These are phyloP conservation scores for Forbesichthys papilliferus DNA, from an alignment of 2,113 vertebrate genomes.

Conservation along the genomic window DNA sequence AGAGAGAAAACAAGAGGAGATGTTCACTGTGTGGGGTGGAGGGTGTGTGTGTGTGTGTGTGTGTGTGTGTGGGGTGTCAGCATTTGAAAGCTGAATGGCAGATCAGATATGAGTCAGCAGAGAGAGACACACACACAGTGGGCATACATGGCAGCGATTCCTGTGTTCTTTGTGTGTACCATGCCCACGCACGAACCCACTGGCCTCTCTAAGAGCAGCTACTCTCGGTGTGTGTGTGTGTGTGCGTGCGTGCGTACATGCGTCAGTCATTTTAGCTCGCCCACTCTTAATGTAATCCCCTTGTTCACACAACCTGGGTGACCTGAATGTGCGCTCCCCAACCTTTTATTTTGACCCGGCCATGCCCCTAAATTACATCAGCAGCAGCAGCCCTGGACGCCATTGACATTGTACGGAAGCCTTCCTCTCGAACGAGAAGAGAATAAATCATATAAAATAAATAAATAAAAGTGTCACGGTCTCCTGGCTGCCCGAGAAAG, in stretches of 20 bases:
- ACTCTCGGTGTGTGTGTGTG: conserved; percentile 10
- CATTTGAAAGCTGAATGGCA: conserved; percentile 72
- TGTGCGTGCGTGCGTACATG: neutral
- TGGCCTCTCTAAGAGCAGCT: conserved; percentile 54
- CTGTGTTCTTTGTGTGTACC: conserved; percentile 61
- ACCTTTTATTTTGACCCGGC: too few species aligned
- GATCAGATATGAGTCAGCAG: conserved; percentile 74
- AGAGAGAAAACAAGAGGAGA: conserved; percentile 27
- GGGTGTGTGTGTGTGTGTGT: too few species aligned
- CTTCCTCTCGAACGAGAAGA: too few species aligned
- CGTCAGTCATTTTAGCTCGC: conserved; percentile 41
- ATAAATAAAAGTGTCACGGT: too few species aligned
- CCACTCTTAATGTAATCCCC: conserved; percentile 43
- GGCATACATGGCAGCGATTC: conserved; percentile 66
- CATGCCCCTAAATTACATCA: too few species aligned
- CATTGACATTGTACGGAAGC: too few species aligned
- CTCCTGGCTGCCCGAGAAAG: too few species aligned
- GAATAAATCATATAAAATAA: too few species aligned
- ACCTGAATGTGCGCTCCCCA: too few species aligned
- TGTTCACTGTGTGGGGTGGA: conserved; percentile 7
- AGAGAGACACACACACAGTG: conserved; percentile 49
- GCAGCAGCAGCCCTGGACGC: too few species aligned
- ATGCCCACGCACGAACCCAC: conserved; percentile 71
- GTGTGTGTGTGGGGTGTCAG: conserved; percentile 19
- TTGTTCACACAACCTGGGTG: neutral